Conservation (phyloP, 2,797 vertebrate genomes). For the Lerista edwardsae region DNA sequence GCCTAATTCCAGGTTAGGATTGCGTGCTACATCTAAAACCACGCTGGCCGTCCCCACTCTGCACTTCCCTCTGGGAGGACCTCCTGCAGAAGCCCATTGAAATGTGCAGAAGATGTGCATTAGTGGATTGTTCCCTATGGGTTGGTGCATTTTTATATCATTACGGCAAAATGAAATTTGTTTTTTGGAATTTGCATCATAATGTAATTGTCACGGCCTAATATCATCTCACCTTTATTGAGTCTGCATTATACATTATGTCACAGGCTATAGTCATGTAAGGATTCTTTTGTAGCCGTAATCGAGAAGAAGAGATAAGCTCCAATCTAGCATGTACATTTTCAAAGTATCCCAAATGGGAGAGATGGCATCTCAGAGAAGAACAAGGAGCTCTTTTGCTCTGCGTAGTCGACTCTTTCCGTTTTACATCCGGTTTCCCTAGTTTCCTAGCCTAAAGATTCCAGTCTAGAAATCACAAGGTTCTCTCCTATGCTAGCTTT, state of each 20-base stretch:
- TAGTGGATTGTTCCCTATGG: neutral
- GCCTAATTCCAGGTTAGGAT: too few species aligned
- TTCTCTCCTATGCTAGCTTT: neutral
- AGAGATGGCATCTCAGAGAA: neutral
- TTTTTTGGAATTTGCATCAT: neutral
- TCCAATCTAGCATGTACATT: neutral
- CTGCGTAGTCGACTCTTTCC: neutral
- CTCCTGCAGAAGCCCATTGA: neutral
- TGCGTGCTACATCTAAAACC: too few species aligned
- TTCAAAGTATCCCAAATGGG: neutral
- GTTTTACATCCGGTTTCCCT: neutral
- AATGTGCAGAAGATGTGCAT: neutral
- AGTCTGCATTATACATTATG: neutral
- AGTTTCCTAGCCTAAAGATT: neutral
- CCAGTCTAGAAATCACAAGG: neutral
- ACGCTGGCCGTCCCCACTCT: neutral
- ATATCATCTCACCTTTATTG: neutral
- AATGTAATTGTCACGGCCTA: neutral
- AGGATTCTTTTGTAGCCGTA: neutral
- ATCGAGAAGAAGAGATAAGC: neutral
- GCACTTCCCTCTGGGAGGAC: neutral
- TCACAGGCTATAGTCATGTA: neutral
- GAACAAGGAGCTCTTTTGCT: constrained; percentile 12
- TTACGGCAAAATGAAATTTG: neutral
- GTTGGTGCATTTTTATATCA: neutral